Evolutionary conservation across 1,140 invertebrate genomes (phyloP).

Genomic region (Trachelipus rathkii): DNA sequence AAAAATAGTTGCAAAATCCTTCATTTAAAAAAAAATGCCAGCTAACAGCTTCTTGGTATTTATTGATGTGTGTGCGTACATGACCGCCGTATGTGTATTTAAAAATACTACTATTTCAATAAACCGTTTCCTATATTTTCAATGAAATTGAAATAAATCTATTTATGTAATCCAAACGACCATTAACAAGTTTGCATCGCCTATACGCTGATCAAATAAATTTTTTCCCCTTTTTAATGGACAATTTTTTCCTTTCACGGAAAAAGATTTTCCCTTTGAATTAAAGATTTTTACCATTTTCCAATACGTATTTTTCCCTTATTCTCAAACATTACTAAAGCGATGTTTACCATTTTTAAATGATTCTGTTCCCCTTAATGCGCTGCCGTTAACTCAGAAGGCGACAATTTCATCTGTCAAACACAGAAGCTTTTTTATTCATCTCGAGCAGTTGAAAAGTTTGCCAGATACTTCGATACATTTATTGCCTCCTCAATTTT

Average conservation of each 20-base stretch:
- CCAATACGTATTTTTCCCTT: background rate
- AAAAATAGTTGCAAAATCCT: too few species aligned
- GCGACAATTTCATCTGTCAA: background rate
- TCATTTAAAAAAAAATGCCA: too few species aligned
- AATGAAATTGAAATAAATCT: background rate
- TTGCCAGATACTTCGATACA: background rate
- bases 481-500: conserved; percentile 9
- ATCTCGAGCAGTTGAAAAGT: background rate
- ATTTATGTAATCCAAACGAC: background rate
- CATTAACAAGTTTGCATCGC: background rate
- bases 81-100: too few species aligned
- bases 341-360: background rate
- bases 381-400: background rate
- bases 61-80: too few species aligned
- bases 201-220: background rate
- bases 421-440: background rate
- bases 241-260: conserved; percentile 4
- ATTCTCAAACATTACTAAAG: conserved; percentile 7
- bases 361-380: conserved; percentile 7
- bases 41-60: too few species aligned
- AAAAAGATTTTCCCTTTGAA: background rate
- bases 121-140: too few species aligned
- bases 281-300: background rate
- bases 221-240: background rate
- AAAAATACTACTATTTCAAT: too few species aligned